Conservation (phyloP, 2,797 vertebrate species). For the Artibeus jamaicensis region DNA sequence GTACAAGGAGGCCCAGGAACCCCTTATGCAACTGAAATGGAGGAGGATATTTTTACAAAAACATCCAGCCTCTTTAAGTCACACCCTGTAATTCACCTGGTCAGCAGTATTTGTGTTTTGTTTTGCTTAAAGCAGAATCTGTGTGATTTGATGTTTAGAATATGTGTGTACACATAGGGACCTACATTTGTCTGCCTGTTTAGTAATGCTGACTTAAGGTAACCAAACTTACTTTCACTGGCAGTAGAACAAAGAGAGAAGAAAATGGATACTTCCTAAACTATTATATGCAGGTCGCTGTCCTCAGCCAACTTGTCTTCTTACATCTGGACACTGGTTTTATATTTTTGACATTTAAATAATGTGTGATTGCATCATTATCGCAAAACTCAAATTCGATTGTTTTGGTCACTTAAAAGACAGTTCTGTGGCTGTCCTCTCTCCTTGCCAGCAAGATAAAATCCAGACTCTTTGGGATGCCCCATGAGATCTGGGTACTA, state of each 20-base stretch:
- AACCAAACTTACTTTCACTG: background rate
- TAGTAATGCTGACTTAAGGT: background rate
- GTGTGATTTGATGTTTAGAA: background rate
- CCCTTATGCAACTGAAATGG: background rate
- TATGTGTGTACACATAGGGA: background rate
- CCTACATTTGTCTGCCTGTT: background rate
- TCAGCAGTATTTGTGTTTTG: background rate
- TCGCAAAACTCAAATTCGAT: background rate
- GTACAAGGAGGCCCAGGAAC: conserved; percentile 2
- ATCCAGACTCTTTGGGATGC: background rate
- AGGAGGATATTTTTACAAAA: conserved; percentile 7
- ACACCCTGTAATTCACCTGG: background rate
- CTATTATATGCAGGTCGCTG: background rate
- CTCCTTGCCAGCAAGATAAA: conserved; percentile 31
- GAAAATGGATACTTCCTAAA: background rate
- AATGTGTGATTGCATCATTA: background rate
- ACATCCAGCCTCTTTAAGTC: background rate
- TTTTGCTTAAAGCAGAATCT: conserved; percentile 22
- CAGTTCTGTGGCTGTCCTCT: background rate
- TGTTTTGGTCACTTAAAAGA: background rate
- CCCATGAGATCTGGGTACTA: background rate
- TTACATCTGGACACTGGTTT: background rate
- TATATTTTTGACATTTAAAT: conserved; percentile 37
- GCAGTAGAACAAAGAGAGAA: background rate
- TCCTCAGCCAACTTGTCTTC: background rate